phyloP scores from a whole-genome alignment of 2,113 vertebrate species.

The Ivindomyrus marchei region DNA sequence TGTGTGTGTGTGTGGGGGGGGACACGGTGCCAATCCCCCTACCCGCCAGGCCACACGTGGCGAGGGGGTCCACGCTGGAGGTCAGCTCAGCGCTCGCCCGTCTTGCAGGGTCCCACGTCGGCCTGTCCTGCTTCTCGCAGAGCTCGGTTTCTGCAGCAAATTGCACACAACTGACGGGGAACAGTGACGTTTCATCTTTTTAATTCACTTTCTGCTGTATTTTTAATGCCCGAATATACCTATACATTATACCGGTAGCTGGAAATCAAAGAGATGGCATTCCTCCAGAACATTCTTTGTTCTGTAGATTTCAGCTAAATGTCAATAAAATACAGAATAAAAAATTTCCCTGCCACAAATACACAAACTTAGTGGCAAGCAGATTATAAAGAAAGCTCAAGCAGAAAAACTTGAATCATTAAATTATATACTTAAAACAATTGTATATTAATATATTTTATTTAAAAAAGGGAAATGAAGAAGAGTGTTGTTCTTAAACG shows the following conservation, averaged over 20 bases:
- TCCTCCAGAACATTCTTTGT: neutral
- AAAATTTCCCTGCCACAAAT: neutral
- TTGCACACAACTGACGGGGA: neutral
- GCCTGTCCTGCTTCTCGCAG: neutral
- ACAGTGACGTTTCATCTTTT: neutral
- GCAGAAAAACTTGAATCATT: neutral
- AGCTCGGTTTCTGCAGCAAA: neutral
- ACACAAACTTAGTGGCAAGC: neutral
- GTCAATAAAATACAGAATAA: neutral
- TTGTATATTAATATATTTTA: neutral
- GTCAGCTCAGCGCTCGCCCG: neutral
- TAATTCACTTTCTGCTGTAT: neutral
- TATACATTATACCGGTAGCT: neutral
- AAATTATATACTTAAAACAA: neutral
- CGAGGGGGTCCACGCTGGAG: neutral
- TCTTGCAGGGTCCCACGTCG: neutral
- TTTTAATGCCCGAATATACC: neutral
- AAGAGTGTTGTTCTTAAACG: neutral
- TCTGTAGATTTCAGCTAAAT: neutral
- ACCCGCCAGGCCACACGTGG: neutral
- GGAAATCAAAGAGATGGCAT: neutral
- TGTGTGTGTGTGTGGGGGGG: too few relatives aligned
- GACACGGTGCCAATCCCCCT: neutral
- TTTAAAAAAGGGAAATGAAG: neutral
- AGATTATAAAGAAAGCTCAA: neutral